A percentile compares a stretch with the other conserved stretches of the same genome.
Evolutionary conservation across 1,140 invertebrate genomes (phyloP).

Genomic region (Trichonephila clavata): DNA sequence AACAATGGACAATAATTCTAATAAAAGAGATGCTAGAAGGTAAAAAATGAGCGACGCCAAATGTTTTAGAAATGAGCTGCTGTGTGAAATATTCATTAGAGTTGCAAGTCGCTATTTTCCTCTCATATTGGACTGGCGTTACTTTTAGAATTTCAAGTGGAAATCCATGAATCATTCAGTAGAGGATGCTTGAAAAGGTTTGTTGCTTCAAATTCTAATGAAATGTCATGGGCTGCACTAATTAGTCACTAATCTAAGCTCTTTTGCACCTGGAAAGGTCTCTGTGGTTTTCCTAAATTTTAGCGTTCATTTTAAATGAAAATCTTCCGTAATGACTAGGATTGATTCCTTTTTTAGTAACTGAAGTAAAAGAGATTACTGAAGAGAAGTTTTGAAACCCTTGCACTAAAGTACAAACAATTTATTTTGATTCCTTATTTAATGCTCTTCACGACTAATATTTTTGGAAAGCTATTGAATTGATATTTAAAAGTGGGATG

Average conservation of each 20-base stretch:
- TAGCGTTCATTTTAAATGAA: background rate
- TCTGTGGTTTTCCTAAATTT: background rate
- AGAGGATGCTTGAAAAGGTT: constrained; percentile 17
- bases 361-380: background rate
- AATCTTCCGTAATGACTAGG: background rate
- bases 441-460: no score
- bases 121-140: background rate
- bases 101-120: background rate
- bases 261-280: background rate
- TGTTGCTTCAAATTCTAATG: constrained; percentile 17
- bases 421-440: no score
- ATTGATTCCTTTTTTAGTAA: background rate
- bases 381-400: background rate
- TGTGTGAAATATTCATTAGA: constrained; percentile 44
- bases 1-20: constrained; percentile 40
- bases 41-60: constrained; percentile 19
- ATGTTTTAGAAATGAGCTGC: constrained; percentile 51
- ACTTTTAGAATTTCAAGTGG: constrained; percentile 20
- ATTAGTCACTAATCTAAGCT: constrained; percentile 38
- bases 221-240: background rate
- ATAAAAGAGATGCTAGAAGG: constrained; percentile 1
- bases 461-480: no score
- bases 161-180: constrained; percentile 32
- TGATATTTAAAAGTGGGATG: no score
- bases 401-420: no score